Conservation (phyloP, 2,797 vertebrate genomes). For the Corythornis leucogaster region DNA sequence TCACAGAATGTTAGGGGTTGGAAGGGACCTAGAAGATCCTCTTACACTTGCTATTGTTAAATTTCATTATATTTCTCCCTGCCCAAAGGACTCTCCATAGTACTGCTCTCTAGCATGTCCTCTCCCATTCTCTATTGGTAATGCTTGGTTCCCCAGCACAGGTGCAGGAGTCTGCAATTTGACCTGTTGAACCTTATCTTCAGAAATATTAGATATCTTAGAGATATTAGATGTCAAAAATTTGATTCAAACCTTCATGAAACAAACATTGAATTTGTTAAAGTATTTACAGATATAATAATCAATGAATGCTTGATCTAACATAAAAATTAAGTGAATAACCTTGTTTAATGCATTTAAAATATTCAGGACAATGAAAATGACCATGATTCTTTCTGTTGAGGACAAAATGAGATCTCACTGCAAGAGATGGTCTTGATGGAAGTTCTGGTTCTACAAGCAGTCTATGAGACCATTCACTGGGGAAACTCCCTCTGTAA, state of each 20-base stretch:
- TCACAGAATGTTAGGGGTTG: no score
- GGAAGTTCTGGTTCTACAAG: background rate
- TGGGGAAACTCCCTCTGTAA: background rate
- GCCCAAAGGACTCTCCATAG: no score
- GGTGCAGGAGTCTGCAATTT: no score
- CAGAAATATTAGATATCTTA: background rate
- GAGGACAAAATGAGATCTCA: background rate
- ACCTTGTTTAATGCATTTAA: background rate
- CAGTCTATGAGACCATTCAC: rapidly evolving
- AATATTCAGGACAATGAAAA: background rate
- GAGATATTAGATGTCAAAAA: background rate
- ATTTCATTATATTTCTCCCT: no score
- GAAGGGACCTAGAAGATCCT: no score
- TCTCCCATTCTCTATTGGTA: no score
- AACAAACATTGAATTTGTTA: background rate
- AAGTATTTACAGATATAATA: background rate
- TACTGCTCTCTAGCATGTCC: no score
- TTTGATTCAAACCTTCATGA: background rate
- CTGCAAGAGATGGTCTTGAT: rapidly evolving
- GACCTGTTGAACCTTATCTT: no score
- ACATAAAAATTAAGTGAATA: background rate
- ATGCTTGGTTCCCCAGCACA: no score
- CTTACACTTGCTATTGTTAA: no score
- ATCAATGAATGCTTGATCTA: background rate
- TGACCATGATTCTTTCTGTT: background rate